Evolutionary conservation across 2,888 invertebrate genomes (phyloP).

Genomic region (Drosophila nr. perissopoda): DNA sequence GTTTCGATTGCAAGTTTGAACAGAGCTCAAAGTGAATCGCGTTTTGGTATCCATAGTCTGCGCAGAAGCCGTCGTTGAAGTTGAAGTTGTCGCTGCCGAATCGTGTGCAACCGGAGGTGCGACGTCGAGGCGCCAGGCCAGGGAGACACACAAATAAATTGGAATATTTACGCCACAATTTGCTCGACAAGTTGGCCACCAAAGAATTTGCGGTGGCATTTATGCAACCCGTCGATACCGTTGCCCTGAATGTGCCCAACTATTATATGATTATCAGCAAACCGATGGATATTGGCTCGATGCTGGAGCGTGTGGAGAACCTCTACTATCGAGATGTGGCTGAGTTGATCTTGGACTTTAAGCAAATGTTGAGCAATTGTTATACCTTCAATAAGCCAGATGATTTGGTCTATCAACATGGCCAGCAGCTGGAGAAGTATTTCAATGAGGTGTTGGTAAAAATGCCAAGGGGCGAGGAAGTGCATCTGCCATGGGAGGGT

Average conservation of each 20-base stretch:
- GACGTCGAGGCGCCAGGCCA: background rate
- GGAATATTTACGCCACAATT: background rate
- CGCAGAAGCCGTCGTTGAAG: background rate
- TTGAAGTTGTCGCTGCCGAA: background rate
- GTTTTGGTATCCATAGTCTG: background rate
- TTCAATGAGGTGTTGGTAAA: background rate
- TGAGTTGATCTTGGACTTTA: background rate
- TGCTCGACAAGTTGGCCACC: background rate
- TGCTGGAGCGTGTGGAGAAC: background rate
- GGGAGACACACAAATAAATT: background rate
- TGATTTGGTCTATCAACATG: background rate
- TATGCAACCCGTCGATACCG: background rate
- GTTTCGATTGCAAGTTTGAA: background rate
- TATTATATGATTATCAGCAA: background rate
- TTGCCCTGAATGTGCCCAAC: background rate
- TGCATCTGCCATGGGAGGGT: background rate
- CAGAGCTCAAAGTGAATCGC: background rate
- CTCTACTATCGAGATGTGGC: background rate
- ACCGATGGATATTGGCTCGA: background rate
- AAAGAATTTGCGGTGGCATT: background rate
- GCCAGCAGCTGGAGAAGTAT: background rate
- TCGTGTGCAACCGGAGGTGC: conserved; percentile 1
- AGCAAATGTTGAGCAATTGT: background rate
- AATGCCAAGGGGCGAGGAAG: background rate
- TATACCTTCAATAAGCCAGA: background rate